These are phyloP conservation scores for Desmodus rotundus DNA, from an alignment of 2,113 vertebrate species.

Conservation along the genomic window DNA sequence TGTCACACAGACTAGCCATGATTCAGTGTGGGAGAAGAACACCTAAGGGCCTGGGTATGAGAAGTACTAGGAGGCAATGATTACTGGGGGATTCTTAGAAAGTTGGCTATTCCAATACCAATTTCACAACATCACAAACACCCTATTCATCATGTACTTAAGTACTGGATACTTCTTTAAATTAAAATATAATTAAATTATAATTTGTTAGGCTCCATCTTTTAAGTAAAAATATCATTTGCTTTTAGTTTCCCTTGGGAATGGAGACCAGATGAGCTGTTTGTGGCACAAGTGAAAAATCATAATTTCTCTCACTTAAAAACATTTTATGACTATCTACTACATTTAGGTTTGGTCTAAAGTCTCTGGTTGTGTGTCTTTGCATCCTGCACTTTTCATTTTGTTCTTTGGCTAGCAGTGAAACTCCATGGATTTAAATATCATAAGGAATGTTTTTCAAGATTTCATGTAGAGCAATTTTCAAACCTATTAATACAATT, in stretches of 20 bases:
- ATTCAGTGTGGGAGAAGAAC: background rate
- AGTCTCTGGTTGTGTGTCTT: background rate
- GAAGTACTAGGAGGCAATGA: background rate
- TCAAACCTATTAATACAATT: slow-evolving; percentile 59
- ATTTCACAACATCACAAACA: background rate
- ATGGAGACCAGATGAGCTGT: background rate
- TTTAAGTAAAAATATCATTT: background rate
- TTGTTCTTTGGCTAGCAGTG: slow-evolving; percentile 8
- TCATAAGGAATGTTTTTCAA: slow-evolving; percentile 44
- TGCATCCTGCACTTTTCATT: slow-evolving; percentile 10
- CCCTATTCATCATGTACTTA: background rate
- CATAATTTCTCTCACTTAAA: slow-evolving; percentile 42
- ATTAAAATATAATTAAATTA: background rate
- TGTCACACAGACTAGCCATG: background rate
- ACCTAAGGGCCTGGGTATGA: too few species aligned
- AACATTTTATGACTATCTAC: background rate
- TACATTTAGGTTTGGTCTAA: slow-evolving; percentile 3
- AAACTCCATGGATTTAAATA: slow-evolving; percentile 30
- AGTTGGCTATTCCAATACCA: background rate
- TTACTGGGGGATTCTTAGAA: background rate
- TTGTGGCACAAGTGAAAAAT: slow-evolving; percentile 5
- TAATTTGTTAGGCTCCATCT: background rate
- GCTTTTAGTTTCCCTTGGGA: background rate
- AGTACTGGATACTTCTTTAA: background rate
- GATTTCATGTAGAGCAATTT: slow-evolving; percentile 23